Evolutionary conservation across 53 echinoderm and acorn worm species (phyloP).

Genomic region (Holothuria scabra): DNA sequence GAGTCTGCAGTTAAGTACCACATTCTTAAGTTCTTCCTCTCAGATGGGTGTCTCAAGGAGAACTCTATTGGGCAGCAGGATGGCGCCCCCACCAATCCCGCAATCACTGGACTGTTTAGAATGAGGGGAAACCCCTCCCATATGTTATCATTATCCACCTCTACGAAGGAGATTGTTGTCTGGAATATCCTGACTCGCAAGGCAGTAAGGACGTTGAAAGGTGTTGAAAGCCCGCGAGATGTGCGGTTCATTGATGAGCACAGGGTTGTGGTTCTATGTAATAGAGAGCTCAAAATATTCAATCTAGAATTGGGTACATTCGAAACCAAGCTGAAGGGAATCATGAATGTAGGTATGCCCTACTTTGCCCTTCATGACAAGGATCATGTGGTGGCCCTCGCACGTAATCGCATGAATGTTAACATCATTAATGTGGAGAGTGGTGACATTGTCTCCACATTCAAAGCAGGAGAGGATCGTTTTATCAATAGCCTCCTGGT

Average conservation of each 20-base stretch:
- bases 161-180: slow-evolving; percentile 73
- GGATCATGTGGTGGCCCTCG: slow-evolving; percentile 97
- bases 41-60: slow-evolving; percentile 54
- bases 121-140: slow-evolving; percentile 70
- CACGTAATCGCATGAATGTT: slow-evolving; percentile 95
- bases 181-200: slow-evolving; percentile 89
- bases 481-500: slow-evolving; percentile 98
- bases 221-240: slow-evolving; percentile 78
- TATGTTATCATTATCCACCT: slow-evolving; percentile 86
- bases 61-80: slow-evolving; percentile 44
- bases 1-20: slow-evolving; percentile 78
- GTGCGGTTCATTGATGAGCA: slow-evolving; percentile 85
- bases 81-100: slow-evolving; percentile 38
- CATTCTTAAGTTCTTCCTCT: slow-evolving; percentile 78
- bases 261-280: slow-evolving; percentile 91
- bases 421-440: slow-evolving; percentile 91
- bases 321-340: slow-evolving; percentile 88
- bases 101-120: slow-evolving; percentile 69
- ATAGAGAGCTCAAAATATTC: slow-evolving; percentile 93
- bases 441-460: slow-evolving; percentile 85
- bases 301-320: slow-evolving; percentile 84
- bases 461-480: slow-evolving; percentile 95
- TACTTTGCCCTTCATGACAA: slow-evolving; percentile 83
- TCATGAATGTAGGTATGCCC: slow-evolving; percentile 95
- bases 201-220: slow-evolving; percentile 81